Percentiles rank a stretch among this genome's conserved stretches.
Evolutionary conservation across 1,140 invertebrate species (phyloP).

Genomic region (Drosophila mauritiana): DNA sequence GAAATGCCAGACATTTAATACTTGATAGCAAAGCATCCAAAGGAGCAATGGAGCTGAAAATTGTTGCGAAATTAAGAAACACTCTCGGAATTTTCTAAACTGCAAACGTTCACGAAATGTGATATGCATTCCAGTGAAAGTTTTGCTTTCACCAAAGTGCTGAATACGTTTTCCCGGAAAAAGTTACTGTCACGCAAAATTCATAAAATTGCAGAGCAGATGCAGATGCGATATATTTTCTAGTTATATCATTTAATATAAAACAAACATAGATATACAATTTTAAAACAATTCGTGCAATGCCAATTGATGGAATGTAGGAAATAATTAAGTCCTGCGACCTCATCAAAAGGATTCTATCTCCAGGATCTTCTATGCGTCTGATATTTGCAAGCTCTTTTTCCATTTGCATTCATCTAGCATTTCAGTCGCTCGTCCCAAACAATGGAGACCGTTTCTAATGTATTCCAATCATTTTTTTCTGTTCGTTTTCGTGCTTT

Average conservation of each 20-base stretch:
- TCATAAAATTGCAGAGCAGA: not conserved
- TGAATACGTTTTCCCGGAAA: constrained; percentile 7
- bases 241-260: not conserved
- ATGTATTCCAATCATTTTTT: constrained; percentile 64
- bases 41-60: constrained; percentile 37
- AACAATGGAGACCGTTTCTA: constrained; percentile 61
- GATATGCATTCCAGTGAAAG: constrained; percentile 17
- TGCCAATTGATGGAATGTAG: not conserved
- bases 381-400: constrained; percentile 3
- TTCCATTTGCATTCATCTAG: constrained; percentile 38
- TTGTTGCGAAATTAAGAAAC: constrained; percentile 42
- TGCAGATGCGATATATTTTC: too few relatives aligned
- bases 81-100: constrained; percentile 17
- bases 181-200: constrained; percentile 1
- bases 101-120: constrained; percentile 21
- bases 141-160: constrained; percentile 9
- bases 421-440: constrained; percentile 6
- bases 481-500: constrained; percentile 41
- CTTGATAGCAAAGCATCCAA: constrained; percentile 21
- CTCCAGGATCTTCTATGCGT: not conserved
- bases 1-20: constrained; percentile 24
- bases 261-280: too few relatives aligned
- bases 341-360: not conserved
- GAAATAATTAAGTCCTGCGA: not conserved
- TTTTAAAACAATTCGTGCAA: too few relatives aligned